Evolutionary conservation across 2,888 invertebrate species (phyloP).

Genomic region (Rhingia rostrata): DNA sequence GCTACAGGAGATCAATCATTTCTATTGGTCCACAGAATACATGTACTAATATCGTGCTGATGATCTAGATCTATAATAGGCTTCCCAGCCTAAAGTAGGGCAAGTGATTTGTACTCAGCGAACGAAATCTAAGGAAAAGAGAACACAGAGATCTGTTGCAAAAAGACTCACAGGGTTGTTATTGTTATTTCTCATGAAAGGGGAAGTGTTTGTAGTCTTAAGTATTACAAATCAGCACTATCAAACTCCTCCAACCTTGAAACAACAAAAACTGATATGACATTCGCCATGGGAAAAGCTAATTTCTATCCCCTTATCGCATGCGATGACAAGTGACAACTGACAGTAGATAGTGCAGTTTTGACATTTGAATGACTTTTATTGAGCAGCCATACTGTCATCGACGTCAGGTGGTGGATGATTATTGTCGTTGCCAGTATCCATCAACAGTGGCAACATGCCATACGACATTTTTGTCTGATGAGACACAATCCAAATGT

Average conservation of each 20-base stretch:
- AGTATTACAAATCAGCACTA: too few relatives aligned
- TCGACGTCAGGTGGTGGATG: background rate
- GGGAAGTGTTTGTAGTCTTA: too few relatives aligned
- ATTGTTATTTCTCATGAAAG: too few relatives aligned
- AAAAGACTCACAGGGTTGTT: too few relatives aligned
- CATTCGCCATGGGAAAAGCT: background rate
- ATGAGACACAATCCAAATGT: background rate
- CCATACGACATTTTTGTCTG: background rate
- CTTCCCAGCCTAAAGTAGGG: too few relatives aligned
- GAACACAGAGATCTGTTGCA: too few relatives aligned
- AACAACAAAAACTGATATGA: too few relatives aligned
- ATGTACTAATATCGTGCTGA: too few relatives aligned
- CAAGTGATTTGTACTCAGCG: too few relatives aligned
- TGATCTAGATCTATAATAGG: too few relatives aligned
- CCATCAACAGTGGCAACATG: background rate
- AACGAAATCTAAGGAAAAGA: too few relatives aligned
- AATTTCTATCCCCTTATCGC: background rate
- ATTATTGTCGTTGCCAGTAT: background rate
- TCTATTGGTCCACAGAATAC: background rate
- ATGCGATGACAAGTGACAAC: background rate
- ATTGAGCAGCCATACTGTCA: background rate
- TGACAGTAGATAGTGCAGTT: slow-evolving; percentile 6
- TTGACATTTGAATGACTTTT: slow-evolving; percentile 1
- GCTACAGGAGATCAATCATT: background rate
- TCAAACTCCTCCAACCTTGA: too few relatives aligned